Percentiles rank a stretch among this genome's conserved stretches.
Evolutionary conservation across 2,113 vertebrate species (phyloP).

Genomic region (Excalfactoria chinensis): DNA sequence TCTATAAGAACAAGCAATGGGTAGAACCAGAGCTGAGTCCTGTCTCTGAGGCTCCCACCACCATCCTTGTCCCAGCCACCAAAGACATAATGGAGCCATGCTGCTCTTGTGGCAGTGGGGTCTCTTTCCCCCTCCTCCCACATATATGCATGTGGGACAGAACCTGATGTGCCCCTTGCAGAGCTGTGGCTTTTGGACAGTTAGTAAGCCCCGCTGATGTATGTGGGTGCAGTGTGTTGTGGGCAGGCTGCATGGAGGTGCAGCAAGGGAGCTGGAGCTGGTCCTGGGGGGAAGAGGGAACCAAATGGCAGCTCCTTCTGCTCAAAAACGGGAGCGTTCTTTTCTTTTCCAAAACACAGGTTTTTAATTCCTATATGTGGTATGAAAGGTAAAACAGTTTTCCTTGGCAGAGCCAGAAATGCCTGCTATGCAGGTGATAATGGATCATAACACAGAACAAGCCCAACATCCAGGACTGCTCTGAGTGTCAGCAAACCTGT

Average conservation of each 20-base stretch:
- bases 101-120: neutral
- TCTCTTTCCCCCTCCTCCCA: neutral
- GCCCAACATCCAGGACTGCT: neutral
- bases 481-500: neutral
- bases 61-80: neutral
- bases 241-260: neutral
- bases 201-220: neutral
- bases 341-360: neutral
- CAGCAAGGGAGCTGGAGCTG: neutral
- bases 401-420: neutral
- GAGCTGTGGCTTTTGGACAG: neutral
- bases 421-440: neutral
- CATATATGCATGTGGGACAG: accelerated
- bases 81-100: neutral
- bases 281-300: neutral
- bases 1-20: neutral
- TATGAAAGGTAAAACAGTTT: neutral
- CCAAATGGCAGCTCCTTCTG: neutral
- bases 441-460: neutral
- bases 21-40: neutral
- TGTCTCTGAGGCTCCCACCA: neutral
- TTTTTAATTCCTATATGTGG: neutral
- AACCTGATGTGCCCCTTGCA: neutral
- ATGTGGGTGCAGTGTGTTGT: neutral
- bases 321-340: neutral